Evolutionary conservation across 2,888 invertebrate genomes (phyloP), one percentile per base, ranked within the genome.

Genomic region (Harpalus rufipes): DNA sequence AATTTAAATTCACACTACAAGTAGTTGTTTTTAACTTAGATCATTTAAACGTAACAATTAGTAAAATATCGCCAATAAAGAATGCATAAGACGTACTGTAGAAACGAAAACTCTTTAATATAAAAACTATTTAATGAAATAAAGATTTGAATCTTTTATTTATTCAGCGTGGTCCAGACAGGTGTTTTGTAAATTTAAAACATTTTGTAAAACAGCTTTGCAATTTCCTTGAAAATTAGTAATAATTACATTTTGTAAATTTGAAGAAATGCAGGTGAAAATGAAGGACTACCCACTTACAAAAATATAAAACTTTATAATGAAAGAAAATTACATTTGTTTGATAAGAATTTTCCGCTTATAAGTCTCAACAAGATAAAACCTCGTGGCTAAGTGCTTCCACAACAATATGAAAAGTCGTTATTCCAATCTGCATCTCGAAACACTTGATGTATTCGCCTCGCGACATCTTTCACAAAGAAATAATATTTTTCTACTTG

Each of bases 401-500:
- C 18, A 25, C 10, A 8, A 39, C 25, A 10, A 68, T 41, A 68
- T 68, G 39, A 41, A 68, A 39, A 68, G 68, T 68, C 68, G 14
- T 68, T 68, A 68, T 68, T 68, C 68, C 14, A 68, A 68, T 63
- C 68, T 7, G 68, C 68, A 39, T 68, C 41, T 39, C 63, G 25
- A 59, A 59, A 63, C 63, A 25, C 63, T 68, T 68, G 41, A 41
- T 41, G 14, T 39, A 32, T 68, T 76, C 76, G 10, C 5, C 6
- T 72, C 44, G 25, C 16, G 14, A 7, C 21, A 12, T 76, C 39
- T 76, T 76, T 21, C 21, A 76, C 10, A 76, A 76, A 51, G 18
- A 44, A 76, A 51, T 12, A 51, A 76, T 76, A 76, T 76, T 76
- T 76, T 76, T 76, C 76, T 72, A 72, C 72, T 76, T 76, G 76